Evolutionary conservation across 1,140 invertebrate species (phyloP).

Genomic region (Chironomus striatipennis): DNA sequence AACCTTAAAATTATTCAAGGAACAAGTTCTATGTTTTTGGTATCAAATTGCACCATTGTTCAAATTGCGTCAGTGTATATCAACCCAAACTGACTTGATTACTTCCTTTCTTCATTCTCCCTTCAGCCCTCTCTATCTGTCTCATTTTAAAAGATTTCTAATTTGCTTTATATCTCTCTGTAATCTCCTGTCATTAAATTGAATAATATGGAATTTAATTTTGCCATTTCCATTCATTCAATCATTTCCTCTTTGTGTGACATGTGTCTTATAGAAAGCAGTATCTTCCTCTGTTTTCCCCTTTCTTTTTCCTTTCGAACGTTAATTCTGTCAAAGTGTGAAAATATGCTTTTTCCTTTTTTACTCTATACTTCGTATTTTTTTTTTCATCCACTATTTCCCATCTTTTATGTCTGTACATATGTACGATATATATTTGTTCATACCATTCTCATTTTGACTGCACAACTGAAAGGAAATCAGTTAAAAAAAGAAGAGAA

Average conservation of each 20-base stretch:
- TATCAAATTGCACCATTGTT: too few relatives aligned
- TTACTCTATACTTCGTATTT: too few relatives aligned
- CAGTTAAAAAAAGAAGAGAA: too few relatives aligned
- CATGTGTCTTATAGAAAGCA: neutral
- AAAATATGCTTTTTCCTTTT: neutral
- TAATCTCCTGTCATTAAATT: neutral
- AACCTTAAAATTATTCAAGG: too few relatives aligned
- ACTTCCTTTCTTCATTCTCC: neutral
- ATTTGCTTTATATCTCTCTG: neutral
- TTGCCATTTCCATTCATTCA: neutral
- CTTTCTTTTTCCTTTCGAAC: neutral
- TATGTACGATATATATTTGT: neutral
- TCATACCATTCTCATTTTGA: neutral
- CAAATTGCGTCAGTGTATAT: too few relatives aligned
- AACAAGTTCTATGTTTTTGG: too few relatives aligned
- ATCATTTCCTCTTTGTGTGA: neutral
- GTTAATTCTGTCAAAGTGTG: neutral
- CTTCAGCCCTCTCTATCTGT: too few relatives aligned
- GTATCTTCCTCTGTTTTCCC: neutral
- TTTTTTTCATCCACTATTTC: neutral
- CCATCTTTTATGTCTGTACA: neutral
- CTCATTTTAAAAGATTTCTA: too few relatives aligned
- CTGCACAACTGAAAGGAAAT: neutral
- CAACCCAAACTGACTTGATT: neutral
- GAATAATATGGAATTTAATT: slow-evolving; percentile 10